phyloP scores from a whole-genome alignment of 2,888 invertebrate species.

The Drosophila subquinaria region DNA sequence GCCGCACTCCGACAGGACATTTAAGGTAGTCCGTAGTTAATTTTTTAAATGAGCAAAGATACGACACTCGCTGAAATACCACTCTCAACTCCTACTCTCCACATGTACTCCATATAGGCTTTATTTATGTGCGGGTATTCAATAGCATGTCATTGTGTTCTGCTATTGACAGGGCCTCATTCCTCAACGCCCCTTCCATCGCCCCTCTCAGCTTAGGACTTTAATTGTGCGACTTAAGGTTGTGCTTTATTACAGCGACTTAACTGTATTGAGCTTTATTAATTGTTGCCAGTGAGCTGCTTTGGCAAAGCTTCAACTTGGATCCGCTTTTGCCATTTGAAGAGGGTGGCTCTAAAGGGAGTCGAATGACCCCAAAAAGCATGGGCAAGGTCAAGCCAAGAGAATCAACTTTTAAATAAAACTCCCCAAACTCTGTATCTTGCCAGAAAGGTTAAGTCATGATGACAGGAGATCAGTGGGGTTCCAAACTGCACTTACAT shows the following conservation, averaged over 20 bases:
- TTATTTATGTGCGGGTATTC: slow-evolving; percentile 46
- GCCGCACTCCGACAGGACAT: slow-evolving; percentile 46
- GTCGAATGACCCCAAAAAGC: slow-evolving; percentile 38
- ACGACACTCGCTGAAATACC: slow-evolving; percentile 26
- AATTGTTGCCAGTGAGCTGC: slow-evolving; percentile 58
- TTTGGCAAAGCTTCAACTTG: slow-evolving; percentile 22
- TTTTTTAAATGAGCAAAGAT: slow-evolving; percentile 73
- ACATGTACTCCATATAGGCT: slow-evolving; percentile 34
- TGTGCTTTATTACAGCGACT: slow-evolving; percentile 73
- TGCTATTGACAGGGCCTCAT: slow-evolving; percentile 52
- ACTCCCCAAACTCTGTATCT: slow-evolving; percentile 10
- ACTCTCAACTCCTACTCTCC: slow-evolving; percentile 18
- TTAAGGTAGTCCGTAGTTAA: slow-evolving; percentile 66
- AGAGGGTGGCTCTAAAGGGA: slow-evolving; percentile 41
- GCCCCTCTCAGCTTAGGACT: slow-evolving; percentile 44
- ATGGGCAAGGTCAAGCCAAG: slow-evolving; percentile 53
- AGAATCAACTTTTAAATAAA: neutral
- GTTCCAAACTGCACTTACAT: slow-evolving; percentile 18
- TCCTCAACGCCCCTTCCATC: neutral
- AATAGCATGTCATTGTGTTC: slow-evolving; percentile 53
- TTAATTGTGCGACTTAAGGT: slow-evolving; percentile 77
- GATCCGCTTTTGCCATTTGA: slow-evolving; percentile 27
- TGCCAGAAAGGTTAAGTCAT: slow-evolving; percentile 53
- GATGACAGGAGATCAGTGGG: slow-evolving; percentile 63
- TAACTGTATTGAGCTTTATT: slow-evolving; percentile 70